Evolutionary conservation across 2,888 invertebrate genomes (phyloP).

Genomic region (Caenorhabditis sinica): DNA sequence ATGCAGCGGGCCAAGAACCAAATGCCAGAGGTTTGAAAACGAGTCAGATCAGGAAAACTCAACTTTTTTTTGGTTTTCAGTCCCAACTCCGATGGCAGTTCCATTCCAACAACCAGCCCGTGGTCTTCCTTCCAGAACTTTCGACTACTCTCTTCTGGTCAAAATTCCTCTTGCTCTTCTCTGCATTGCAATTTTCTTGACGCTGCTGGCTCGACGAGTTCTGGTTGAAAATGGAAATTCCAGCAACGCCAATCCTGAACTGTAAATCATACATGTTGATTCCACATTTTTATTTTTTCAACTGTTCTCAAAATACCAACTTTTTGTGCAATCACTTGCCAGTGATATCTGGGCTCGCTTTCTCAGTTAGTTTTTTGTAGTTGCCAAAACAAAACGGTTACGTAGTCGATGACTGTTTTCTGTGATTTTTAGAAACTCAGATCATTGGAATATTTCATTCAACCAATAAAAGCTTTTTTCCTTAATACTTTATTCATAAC

Average conservation of each 20-base stretch:
- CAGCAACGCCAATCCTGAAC: neutral
- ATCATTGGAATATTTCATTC: too few species aligned
- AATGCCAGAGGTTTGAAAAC: neutral
- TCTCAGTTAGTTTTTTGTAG: conserved; percentile 20
- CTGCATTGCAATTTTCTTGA: conserved; percentile 38
- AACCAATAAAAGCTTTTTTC: too few species aligned
- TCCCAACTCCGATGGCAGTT: neutral
- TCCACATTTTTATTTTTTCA: conserved; percentile 6
- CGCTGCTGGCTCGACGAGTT: conserved; percentile 31
- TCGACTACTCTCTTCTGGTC: conserved; percentile 42
- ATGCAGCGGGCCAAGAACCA: neutral
- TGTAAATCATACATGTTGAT: conserved; percentile 22
- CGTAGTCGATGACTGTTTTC: conserved; percentile 15
- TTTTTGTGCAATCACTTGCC: conserved; percentile 58
- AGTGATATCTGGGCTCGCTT: conserved; percentile 28
- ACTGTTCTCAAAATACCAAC: neutral
- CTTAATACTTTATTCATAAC: conserved; percentile 16
- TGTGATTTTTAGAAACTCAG: conserved; percentile 2
- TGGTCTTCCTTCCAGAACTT: conserved; percentile 23
- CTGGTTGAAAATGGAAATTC: conserved; percentile 32
- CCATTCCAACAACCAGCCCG: conserved; percentile 17
- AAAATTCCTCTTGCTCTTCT: conserved; percentile 31
- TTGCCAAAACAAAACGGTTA: conserved; percentile 18
- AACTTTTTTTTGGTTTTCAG: conserved; percentile 25
- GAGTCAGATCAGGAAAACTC: neutral